Conservation (phyloP, 2,113 vertebrate species). For the Charadrius vociferus region DNA sequence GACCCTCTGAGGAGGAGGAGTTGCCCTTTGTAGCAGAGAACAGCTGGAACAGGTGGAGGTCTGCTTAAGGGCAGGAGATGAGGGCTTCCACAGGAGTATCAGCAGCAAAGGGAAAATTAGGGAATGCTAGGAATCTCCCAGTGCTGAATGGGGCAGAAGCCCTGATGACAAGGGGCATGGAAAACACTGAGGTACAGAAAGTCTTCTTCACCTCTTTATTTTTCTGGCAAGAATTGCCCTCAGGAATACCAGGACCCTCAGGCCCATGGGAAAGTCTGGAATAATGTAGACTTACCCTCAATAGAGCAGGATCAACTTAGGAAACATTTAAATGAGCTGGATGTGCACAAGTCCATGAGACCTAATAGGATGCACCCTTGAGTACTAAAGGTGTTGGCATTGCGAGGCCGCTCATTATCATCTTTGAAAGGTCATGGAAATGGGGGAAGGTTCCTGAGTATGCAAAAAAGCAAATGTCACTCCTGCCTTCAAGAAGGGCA, state of each 20-base stretch:
- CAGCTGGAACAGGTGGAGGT: not conserved
- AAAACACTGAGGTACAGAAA: not conserved
- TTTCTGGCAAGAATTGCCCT: not conserved
- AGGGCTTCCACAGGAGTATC: not conserved
- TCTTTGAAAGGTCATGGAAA: not conserved
- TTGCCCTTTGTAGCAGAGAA: not conserved
- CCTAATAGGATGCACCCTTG: not conserved
- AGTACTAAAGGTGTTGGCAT: not conserved
- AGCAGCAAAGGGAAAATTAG: not conserved
- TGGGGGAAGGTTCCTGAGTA: not conserved
- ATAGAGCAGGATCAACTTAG: not conserved
- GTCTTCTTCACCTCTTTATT: not conserved
- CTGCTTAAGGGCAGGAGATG: not conserved
- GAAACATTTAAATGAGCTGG: not conserved
- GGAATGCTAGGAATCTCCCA: not conserved
- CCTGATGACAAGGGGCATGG: not conserved
- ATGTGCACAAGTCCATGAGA: not conserved
- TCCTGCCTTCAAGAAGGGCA: not conserved
- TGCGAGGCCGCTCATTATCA: not conserved
- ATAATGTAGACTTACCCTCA: not conserved
- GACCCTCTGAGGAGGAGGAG: not conserved
- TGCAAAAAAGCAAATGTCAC: not conserved
- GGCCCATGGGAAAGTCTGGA: not conserved
- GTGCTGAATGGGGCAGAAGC: not conserved
- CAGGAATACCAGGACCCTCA: not conserved